Evolutionary conservation across 2,888 invertebrate genomes (phyloP).

Genomic region (Lasioglossum villosulum): DNA sequence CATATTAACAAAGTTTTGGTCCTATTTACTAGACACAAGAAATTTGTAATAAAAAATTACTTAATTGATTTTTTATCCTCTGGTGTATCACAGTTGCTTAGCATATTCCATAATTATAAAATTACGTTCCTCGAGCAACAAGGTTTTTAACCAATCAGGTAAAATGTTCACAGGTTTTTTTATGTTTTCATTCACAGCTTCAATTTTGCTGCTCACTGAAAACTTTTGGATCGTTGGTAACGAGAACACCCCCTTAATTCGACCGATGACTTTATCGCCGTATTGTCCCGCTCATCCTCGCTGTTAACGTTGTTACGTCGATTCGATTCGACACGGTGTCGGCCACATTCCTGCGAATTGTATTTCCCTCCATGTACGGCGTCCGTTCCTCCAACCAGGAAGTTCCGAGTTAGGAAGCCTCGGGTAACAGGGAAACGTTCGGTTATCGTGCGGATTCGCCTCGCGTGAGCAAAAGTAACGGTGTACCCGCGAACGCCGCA

Average conservation of each 20-base stretch:
- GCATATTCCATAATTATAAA: no score
- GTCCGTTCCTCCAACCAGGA: not conserved
- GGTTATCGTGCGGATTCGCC: constrained; percentile 13
- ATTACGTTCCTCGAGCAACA: no score
- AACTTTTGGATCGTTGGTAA: no score
- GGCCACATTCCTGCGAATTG: not conserved
- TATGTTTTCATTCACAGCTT: no score
- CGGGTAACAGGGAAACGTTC: constrained; percentile 7
- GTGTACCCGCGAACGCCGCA: constrained; percentile 6
- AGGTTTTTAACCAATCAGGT: no score
- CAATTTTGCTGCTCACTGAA: no score
- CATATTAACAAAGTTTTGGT: no score
- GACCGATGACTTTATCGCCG: not conserved
- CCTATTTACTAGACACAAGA: no score
- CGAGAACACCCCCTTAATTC: not conserved
- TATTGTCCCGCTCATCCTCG: not conserved
- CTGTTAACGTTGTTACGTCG: not conserved
- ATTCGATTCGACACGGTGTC: not conserved
- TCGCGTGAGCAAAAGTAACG: constrained; percentile 52
- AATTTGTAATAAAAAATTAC: no score
- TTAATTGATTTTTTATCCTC: no score
- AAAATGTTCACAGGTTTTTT: no score
- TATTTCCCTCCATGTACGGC: constrained; percentile 1
- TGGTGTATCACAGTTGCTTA: no score
- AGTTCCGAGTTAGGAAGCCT: not conserved